phyloP scores from a whole-genome alignment of 2,113 vertebrate genomes.

The Brachypteracias leptosomus region DNA sequence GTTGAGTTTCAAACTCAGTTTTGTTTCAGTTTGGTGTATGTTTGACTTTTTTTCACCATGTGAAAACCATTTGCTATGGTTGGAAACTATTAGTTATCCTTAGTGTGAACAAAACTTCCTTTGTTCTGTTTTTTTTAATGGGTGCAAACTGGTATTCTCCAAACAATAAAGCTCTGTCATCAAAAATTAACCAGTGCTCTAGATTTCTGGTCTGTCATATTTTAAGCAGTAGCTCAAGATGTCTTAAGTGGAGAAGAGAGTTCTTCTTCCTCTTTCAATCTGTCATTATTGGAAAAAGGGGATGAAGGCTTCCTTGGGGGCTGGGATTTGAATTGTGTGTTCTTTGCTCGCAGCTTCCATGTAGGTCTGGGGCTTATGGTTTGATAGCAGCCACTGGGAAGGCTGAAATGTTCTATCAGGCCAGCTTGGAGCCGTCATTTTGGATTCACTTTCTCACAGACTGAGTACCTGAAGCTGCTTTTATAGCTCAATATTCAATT shows the following conservation, averaged over 20 bases:
- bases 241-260: background rate
- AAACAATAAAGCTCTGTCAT: constrained; percentile 74
- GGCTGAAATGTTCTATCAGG: background rate
- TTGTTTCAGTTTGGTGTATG: constrained; percentile 68
- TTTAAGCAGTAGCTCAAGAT: background rate
- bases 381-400: background rate
- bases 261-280: background rate
- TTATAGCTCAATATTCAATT: constrained; percentile 64
- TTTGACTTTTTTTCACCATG: constrained; percentile 44
- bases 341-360: background rate
- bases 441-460: background rate
- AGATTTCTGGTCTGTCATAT: background rate
- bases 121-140: constrained; percentile 72
- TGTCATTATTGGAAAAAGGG: background rate
- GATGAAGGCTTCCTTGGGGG: background rate
- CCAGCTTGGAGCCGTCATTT: background rate
- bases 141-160: constrained; percentile 69
- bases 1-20: constrained; percentile 63
- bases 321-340: background rate
- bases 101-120: constrained; percentile 80
- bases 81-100: constrained; percentile 77
- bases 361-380: constrained; percentile 13
- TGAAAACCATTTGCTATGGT: constrained; percentile 77
- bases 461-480: constrained; percentile 54
- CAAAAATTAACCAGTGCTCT: constrained; percentile 44